Evolutionary conservation across 2,113 vertebrate genomes (phyloP), one percentile per base, ranked within the genome.

Genomic region (Oreochromis niloticus): DNA sequence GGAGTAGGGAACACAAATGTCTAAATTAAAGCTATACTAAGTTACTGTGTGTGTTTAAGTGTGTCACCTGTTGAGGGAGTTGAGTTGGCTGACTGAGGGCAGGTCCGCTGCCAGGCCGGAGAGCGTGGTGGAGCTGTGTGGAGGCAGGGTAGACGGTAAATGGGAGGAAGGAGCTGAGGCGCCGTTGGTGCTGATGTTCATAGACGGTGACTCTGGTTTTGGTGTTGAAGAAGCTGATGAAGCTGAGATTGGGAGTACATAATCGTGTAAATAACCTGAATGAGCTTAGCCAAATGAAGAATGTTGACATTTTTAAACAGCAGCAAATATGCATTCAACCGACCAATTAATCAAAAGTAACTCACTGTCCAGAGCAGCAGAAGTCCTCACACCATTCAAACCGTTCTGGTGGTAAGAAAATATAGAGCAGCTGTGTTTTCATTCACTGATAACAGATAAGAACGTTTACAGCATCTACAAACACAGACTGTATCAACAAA

Each of bases 361-460:
- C 98, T 98, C 97, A 99, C 98, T 95, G 95, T 98, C 98, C 89
- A 97, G 92, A 89, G 96, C 90, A 93, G 97, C 95, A 91, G 97
- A 97, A 73, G 96, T 96, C 95, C 97, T 97, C 89, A 96, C 95
- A 95, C 97, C 92, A 55, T 97, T 97, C 89, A 97, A 97, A 89
- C 98, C 98, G 0, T 98, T 99, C 98, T 99, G 92, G 55, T 91
- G 95, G 94, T 92, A 92, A 85, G 8, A 82, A 52, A 91, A 6
- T 83, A 87, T 88, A 92, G 36, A 81, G 48, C 19, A 85, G 48
- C 8, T 63, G 8, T 78, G 34, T 81, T 39, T 50, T 30, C 1
- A 13, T 10, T 63, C 10, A 41, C 1, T 16, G 22, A 83, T 32
- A 43, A 32, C 3, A 61, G 54, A 71, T 56, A 22, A 34, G 71